phyloP scores from a whole-genome alignment of 2,797 vertebrate species.

The Percopsis omiscomaycus region DNA sequence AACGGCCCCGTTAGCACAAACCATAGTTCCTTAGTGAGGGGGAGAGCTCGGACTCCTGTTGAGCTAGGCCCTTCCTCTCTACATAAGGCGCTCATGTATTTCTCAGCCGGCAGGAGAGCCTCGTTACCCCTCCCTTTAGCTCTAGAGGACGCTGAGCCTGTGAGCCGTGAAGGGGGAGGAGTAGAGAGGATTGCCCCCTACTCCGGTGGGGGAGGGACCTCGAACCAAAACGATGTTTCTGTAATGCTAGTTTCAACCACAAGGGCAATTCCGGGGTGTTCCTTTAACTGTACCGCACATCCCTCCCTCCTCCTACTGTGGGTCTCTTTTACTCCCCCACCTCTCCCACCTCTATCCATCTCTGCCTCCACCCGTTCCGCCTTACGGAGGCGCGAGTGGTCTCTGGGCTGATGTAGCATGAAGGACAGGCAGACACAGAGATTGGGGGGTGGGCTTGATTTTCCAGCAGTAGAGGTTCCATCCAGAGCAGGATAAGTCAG shows the following conservation, averaged over 20 bases:
- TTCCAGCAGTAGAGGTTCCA: constrained; percentile 54
- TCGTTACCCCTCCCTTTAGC: background rate
- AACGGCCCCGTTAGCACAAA: too few relatives aligned
- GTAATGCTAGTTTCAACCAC: too few relatives aligned
- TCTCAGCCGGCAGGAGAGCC: constrained; percentile 48
- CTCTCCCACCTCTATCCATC: constrained; percentile 1
- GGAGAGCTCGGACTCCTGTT: too few relatives aligned
- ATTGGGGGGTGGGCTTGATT: constrained; percentile 62
- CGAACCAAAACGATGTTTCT: too few relatives aligned
- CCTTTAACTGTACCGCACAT: background rate
- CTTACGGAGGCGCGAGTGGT: constrained; percentile 30
- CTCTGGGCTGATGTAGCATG: constrained; percentile 46
- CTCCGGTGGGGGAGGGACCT: too few relatives aligned
- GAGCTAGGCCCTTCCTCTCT: constrained; percentile 14
- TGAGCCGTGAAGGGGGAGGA: too few relatives aligned
- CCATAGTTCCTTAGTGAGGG: too few relatives aligned
- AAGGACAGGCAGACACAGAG: constrained; percentile 60
- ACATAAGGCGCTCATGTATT: constrained; percentile 58
- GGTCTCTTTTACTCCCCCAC: background rate
- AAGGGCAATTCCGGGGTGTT: background rate
- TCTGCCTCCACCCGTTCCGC: constrained; percentile 3
- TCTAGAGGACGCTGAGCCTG: too few relatives aligned
- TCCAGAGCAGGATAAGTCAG: constrained; percentile 52
- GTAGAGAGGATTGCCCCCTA: too few relatives aligned
- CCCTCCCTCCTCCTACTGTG: background rate